Evolutionary conservation across 2,888 invertebrate species (phyloP).

Genomic region (Plemyria rubiginata): DNA sequence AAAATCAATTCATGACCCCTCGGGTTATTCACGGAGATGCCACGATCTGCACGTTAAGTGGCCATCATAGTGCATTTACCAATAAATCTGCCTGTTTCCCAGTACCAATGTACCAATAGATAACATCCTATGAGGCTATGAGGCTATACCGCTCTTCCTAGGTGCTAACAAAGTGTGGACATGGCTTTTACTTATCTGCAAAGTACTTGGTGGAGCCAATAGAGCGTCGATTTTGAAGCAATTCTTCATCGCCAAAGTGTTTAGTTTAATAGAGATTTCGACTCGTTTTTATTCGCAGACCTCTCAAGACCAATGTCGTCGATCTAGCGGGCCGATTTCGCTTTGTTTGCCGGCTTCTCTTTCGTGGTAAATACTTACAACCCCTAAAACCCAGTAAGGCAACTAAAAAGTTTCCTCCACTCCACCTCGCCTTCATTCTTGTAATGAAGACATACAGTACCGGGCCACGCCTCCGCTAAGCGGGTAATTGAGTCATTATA

Average conservation of each 20-base stretch:
- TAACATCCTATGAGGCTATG: slow-evolving; percentile 68
- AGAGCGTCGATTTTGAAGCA: neutral
- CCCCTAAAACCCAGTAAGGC: neutral
- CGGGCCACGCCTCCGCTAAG: slow-evolving; percentile 77
- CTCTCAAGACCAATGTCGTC: too few species aligned
- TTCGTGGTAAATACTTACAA: neutral
- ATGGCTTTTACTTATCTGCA: slow-evolving; percentile 28
- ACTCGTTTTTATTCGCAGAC: too few species aligned
- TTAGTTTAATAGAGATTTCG: too few species aligned
- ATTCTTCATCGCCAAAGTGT: neutral
- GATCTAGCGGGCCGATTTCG: too few species aligned
- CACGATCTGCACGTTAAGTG: slow-evolving; percentile 57
- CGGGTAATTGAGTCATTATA: slow-evolving; percentile 85
- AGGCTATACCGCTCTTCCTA: slow-evolving; percentile 61
- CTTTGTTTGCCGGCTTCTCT: too few species aligned
- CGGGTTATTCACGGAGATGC: slow-evolving; percentile 58
- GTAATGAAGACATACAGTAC: slow-evolving; percentile 81
- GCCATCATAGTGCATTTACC: slow-evolving; percentile 72
- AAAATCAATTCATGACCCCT: slow-evolving; percentile 81
- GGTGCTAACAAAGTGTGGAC: slow-evolving; percentile 49
- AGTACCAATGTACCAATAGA: slow-evolving; percentile 75
- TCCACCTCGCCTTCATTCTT: slow-evolving; percentile 46
- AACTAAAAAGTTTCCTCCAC: slow-evolving; percentile 47
- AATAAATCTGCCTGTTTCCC: slow-evolving; percentile 77
- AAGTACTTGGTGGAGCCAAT: neutral